Base-by-base conservation (phyloP, 1,140 invertebrate genomes). In the Drosophila dunni region DNA sequence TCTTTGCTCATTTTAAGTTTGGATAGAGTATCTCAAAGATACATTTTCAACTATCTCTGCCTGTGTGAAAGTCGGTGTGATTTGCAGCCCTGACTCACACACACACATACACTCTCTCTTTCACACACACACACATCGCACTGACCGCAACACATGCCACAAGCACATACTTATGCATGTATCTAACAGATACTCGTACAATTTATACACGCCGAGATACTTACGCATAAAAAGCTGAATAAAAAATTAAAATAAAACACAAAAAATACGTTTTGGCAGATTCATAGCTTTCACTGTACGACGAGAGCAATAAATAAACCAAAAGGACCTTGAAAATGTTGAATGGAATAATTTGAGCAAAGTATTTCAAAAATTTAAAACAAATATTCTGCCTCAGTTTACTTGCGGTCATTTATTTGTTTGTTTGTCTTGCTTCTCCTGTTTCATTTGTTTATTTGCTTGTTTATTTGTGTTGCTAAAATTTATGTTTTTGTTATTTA, bases 281-380 rank as follows among this genome's bases (percentile, higher is more conserved):
- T 48, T 74, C 65, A 57, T 62, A 62, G 57, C 51, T 56, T 56
- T 61, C 38, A 29, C 33, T 68, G 56, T 62, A 33, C 50, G 50
- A 53, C 15, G 33, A 40, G 53, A 20, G 53, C 36, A 62, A 63
- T 74, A 62, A 74, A 74, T 69, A 69, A 74, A 57, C 57, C 50
- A 62, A 62, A 56, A 57, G 58, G 50, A 69, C 50, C 65, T 68
- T 74, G 66, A 69, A 74, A 74, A 62, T 51, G 71, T 69, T 56
- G 44, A 68, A 69, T 63, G 44, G 54, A 74, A 74, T 74, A 44
- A 74, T 74, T 60, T 62, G 10, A 17, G 42, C 24, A 63, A 74
- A 74, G 65, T 56, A 74, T 74, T 74, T 69, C 36, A 63, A 68
- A 68, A 57, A 74, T 74, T 38, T 69, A 44, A 24, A 56, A 61